A percentile compares a stretch with the other conserved stretches of the same genome.
phyloP scores from a whole-genome alignment of 2,113 vertebrate species.

The Aleadryas rufinucha region DNA sequence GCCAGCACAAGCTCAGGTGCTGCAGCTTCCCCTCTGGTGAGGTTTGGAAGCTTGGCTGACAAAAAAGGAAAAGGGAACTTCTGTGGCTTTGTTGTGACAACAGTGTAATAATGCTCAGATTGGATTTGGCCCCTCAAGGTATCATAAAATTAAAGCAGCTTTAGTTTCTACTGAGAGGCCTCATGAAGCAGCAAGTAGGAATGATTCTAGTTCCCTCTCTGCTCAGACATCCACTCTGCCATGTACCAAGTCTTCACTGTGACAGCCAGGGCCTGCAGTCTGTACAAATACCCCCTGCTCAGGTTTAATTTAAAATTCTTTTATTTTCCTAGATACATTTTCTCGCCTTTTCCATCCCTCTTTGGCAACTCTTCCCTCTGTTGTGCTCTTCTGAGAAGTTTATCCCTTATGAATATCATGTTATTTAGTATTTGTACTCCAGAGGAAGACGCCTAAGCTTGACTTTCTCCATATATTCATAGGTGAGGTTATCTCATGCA shows the following conservation, averaged over 20 bases:
- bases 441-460: background rate
- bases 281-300: background rate
- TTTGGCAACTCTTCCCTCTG: background rate
- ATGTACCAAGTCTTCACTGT: rapidly evolving
- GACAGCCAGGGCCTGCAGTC: background rate
- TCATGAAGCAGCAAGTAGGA: background rate
- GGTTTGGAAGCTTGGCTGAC: background rate
- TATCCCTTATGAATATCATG: background rate
- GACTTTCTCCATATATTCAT: background rate
- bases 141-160: background rate
- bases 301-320: background rate
- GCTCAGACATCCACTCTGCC: background rate
- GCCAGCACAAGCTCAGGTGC: background rate
- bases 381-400: background rate
- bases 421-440: background rate
- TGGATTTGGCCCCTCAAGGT: background rate
- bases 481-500: background rate
- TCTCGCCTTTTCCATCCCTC: background rate
- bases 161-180: background rate
- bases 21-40: background rate
- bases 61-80: background rate
- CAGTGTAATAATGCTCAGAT: background rate
- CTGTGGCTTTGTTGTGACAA: background rate
- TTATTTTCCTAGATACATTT: background rate
- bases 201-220: background rate